A percentile compares a stretch with the other conserved stretches of the same genome.
These are phyloP conservation scores for Netelia virgata DNA, from an alignment of 2,888 invertebrate species.

Conservation along the genomic window DNA sequence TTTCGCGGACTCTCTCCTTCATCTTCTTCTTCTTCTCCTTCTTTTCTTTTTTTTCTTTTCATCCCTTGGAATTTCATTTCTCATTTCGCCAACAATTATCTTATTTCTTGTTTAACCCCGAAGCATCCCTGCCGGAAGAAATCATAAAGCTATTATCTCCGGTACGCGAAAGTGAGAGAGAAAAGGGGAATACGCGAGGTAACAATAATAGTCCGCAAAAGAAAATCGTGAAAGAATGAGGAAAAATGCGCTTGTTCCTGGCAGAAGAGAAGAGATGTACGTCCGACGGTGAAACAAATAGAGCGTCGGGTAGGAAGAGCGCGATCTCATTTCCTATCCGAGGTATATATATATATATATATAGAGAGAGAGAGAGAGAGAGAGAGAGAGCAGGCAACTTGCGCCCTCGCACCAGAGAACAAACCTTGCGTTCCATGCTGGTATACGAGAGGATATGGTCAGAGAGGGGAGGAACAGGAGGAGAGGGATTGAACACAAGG, in stretches of 20 bases:
- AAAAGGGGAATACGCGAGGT: background rate
- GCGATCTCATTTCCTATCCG: constrained; percentile 64
- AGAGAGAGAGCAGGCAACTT: background rate
- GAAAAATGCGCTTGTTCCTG: constrained; percentile 35
- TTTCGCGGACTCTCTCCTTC: background rate
- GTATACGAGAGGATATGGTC: constrained; percentile 1
- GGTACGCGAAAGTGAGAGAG: constrained; percentile 16
- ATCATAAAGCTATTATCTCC: constrained; percentile 55
- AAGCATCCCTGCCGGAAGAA: constrained; percentile 29
- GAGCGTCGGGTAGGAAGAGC: constrained; percentile 44
- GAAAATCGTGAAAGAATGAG: constrained; percentile 42
- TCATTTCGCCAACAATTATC: constrained; percentile 56
- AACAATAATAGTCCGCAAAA: constrained; percentile 42
- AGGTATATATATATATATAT: too few relatives aligned
- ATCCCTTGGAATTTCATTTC: constrained; percentile 50
- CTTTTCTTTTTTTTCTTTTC: constrained; percentile 11
- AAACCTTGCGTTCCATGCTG: background rate
- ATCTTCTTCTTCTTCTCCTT: background rate
- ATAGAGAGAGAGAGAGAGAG: too few relatives aligned
- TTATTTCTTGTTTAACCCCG: constrained; percentile 9
- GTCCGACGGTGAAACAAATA: constrained; percentile 65
- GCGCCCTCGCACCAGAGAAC: background rate
- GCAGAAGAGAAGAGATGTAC: constrained; percentile 41
- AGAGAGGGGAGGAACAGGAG: background rate
- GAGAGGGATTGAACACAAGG: background rate